Base-by-base conservation (phyloP, 2,113 vertebrate species). In the Aegotheles bennettii region DNA sequence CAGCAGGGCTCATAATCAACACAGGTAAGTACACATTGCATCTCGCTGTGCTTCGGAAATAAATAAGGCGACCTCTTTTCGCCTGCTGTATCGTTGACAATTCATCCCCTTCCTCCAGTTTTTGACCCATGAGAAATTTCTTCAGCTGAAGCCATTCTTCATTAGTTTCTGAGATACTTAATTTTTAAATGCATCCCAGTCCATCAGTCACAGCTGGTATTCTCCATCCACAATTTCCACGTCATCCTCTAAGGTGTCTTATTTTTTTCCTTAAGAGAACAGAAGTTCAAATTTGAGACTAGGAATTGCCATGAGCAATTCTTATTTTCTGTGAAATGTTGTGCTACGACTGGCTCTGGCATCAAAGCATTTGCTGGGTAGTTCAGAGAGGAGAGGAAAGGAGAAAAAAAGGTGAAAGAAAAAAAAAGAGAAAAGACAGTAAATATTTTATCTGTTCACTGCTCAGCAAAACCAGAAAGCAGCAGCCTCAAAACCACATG, bases 1-100 rank as follows among this genome's bases (percentile, higher is more conserved):
- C 94, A 95, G 94, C 50, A 0, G 94, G 93, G 87, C 77, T 91
- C 64, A 11, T 53, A 77, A 95, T 95, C 94, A 86, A 35, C 91
- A 57, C 83, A 94, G 91, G 91, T 95, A 96, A 90, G 92, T 93
- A 74, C 85, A 75, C 74, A 35, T 7, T 3, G 2, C 8, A 3
- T 18, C 90, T 92, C 0, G 9, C 88, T 86, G 90, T 42, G 94
- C 60, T 60, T 60, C 3, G 2, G 75, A 88, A 93, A 80, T 40
- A 87, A 81, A 84, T 57, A 86, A 83, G 45, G 89, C 4, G 14
- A 73, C 42, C 33, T 64, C 64, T 69, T 69, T 89, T 74, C 13
- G 7, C 68, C 47, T 79, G 79, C 75, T 36, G 4, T 3, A 40
- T 43, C 1, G 0, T 0, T 77, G 89, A 26, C 45, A 92, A 84